A percentile compares a stretch with the other conserved stretches of the same genome.
Conservation (phyloP, 2,113 vertebrate genomes). For the Tyrannus savana region DNA sequence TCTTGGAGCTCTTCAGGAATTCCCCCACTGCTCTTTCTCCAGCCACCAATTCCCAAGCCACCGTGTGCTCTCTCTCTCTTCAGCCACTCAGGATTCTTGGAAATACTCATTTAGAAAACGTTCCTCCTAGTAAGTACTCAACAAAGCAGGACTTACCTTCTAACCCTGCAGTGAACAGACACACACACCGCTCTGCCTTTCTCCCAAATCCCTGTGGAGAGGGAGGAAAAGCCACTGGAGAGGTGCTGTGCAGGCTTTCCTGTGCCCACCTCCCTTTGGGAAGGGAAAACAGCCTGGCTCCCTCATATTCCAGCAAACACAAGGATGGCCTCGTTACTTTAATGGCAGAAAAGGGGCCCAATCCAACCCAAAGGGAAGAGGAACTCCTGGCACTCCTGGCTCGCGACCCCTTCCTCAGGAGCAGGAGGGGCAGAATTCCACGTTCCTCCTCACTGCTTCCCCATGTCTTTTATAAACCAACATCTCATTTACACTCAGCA, state of each 20-base stretch:
- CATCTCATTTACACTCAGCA: background rate
- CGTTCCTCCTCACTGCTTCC: background rate
- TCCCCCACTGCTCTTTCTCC: background rate
- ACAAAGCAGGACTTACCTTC: background rate
- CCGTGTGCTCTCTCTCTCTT: background rate
- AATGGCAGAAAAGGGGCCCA: background rate
- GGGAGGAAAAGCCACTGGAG: background rate
- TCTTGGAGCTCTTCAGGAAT: background rate
- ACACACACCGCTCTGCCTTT: background rate
- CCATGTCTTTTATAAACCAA: background rate
- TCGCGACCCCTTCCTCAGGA: background rate
- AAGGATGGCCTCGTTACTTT: background rate
- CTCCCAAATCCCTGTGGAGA: background rate
- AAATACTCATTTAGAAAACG: background rate
- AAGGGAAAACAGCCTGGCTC: background rate
- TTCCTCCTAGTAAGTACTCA: background rate
- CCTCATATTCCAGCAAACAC: background rate
- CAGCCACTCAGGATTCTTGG: background rate
- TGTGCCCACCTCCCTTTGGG: background rate
- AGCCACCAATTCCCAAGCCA: background rate
- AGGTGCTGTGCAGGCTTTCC: background rate
- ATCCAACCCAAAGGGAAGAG: background rate
- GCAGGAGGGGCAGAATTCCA: accelerated
- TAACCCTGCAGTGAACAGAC: background rate
- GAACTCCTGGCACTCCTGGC: background rate